Evolutionary conservation across 2,113 vertebrate species (phyloP), one percentile per base, ranked within the genome.

Genomic region (Hippocampus mohnikei): DNA sequence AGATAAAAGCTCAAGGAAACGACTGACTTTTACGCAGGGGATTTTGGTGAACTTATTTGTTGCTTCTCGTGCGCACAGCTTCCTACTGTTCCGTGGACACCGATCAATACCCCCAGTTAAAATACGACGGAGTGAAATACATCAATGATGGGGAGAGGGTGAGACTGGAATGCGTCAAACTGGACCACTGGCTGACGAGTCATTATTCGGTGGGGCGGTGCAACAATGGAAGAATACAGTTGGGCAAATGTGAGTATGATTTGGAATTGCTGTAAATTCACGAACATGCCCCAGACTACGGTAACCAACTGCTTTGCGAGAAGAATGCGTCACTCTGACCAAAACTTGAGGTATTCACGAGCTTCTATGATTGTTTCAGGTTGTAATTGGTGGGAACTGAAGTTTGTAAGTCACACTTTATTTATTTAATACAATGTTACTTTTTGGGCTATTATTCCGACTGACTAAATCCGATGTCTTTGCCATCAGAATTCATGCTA

Each of bases 91-190:
- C 0, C 11, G 13, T 87, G 37, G 18, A 74, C 60, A 77, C 79
- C 2, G 0, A 1, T 8, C 0, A 0, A 0, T 0, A 65, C 40
- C 0, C 0, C 2, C 0, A 0, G 0, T 63, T 83, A 12, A 1
- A 1, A 46, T 0, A 9, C 25, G 44, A 0, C 5, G 71, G 77
- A 48, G 12, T 21, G 15, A 9, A 2, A 53, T 0, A 0, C 5
- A 0, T 86, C 0, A 0, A 2, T 3, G 0, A 80, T 5, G 75
- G 74, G 6, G 21, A 73, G 1, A 20, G 0, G 0, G 0, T 0
- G 25, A 0, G 0, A 2, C 1, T 85, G 6, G 0, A 11, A 0
- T 88, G 84, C 65, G 7, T 12, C 46, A 1, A 12, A 0, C 0
- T 2, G 3, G 0, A 1, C 0, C 0, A 1, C 0, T 74, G 56